Evolutionary conservation across 2,113 vertebrate genomes (phyloP).

Genomic region (Progne subis): DNA sequence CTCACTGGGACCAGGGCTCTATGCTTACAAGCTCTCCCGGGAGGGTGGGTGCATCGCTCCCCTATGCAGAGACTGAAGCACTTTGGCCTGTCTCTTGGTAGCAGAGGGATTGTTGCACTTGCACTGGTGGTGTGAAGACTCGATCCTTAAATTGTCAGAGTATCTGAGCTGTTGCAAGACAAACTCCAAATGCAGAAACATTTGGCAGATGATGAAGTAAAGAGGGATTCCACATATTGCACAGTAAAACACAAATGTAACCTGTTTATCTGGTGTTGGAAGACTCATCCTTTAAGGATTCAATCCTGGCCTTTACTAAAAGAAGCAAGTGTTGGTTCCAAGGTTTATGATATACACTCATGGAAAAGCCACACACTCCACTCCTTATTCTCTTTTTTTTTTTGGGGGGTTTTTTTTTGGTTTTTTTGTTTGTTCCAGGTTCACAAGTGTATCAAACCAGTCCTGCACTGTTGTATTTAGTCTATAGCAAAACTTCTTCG

Average conservation of each 20-base stretch:
- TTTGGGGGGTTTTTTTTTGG: not conserved
- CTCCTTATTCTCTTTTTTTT: not conserved
- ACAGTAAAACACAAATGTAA: not conserved
- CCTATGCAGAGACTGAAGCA: rapidly evolving
- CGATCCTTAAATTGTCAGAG: not conserved
- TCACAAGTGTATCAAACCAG: not conserved
- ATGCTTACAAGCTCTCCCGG: rapidly evolving
- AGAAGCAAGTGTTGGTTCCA: not conserved
- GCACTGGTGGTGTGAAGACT: rapidly evolving
- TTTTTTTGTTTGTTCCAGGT: not conserved
- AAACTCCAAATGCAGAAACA: not conserved
- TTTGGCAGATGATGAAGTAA: not conserved
- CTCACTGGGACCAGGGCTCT: not conserved
- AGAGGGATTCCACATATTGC: not conserved
- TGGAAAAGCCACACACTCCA: not conserved
- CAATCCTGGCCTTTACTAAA: not conserved
- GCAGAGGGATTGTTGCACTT: not conserved
- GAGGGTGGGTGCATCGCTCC: rapidly evolving
- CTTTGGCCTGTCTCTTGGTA: not conserved
- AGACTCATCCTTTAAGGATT: not conserved
- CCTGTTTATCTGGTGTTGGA: not conserved
- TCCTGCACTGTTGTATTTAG: not conserved
- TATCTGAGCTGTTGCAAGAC: not conserved
- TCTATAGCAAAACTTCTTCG: not conserved
- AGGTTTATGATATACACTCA: not conserved